Conservation (phyloP, 1,140 invertebrate species). For the Amphibalanus amphitrite region DNA sequence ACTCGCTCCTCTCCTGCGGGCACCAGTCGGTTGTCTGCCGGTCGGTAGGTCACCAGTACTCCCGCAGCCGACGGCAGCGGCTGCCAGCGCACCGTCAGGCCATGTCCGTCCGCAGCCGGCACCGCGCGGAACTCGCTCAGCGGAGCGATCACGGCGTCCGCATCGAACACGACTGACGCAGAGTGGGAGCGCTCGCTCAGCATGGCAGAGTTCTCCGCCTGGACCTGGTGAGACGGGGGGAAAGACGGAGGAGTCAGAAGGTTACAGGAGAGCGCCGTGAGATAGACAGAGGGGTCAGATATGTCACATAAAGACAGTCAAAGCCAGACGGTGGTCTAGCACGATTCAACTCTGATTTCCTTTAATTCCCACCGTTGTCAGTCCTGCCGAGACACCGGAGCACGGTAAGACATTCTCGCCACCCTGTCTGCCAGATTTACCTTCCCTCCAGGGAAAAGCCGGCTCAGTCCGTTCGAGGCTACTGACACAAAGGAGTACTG, state of each 20-base stretch:
- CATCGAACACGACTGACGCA: not conserved
- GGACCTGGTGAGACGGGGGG: not conserved
- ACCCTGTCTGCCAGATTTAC: no score
- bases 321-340: not conserved
- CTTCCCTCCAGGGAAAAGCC: no score
- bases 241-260: not conserved
- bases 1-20: not conserved
- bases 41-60: not conserved
- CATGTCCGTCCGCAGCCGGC: no score
- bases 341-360: no score
- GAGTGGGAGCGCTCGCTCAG: not conserved
- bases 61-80: not conserved
- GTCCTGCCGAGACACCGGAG: no score
- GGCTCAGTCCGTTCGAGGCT: no score
- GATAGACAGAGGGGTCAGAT: not conserved
- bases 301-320: not conserved
- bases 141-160: not conserved
- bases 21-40: not conserved
- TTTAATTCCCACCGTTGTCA: no score
- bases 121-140: not conserved
- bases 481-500: no score
- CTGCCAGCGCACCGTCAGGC: not conserved
- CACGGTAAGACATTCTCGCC: no score
- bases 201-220: not conserved
- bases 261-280: no score